Base-by-base conservation (phyloP, 2,888 invertebrate genomes). In the Octonoba sinensis region DNA sequence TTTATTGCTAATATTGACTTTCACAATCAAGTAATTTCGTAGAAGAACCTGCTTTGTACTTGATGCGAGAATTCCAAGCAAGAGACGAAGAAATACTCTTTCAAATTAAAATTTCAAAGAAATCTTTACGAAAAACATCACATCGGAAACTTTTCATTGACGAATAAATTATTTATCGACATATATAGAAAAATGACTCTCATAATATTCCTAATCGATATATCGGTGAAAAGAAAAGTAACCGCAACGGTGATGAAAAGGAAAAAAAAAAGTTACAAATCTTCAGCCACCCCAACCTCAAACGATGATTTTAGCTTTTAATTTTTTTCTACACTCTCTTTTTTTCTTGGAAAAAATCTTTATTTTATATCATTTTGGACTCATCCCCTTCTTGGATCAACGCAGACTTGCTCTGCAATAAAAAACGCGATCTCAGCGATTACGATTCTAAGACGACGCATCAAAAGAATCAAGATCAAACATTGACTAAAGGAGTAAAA, bases 391-490 rank as follows among this genome's bases (percentile, higher is more conserved):
- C 57, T 20, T 18, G 20, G 27, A 27, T 57, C 59, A 15, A 4
- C n/a, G 20, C 16, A 15, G 11, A 15, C 59, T 59, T 59, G 24
- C 27, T 59, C 4, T 44, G 59, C 57, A 75, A 75, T 75, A 67
- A 75, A 75, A 62, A 75, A 60, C 60, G 60, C 59, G 60, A 71
- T 71, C 57, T 71, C 71, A 71, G 71, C 60, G 62, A 69, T 76
- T 76, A 76, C 46, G 69, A 69, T 69, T 76, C 69, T 62, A 62
- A 62, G 54, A 46, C 59, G 59, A 67, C 47, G 59, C 27, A 60
- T 76, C 69, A 62, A 76, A 69, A 62, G 59, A 69, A 69, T 66
- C 60, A 36, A 76, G 76, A 76, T 76, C 76, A 76, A 76, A 76
- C 76, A 69, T 4, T 16, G 76, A 54, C 51, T 20, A 56, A 13